phyloP scores from a whole-genome alignment of 2,888 invertebrate species.

The Caenorhabditis sulstoni region DNA sequence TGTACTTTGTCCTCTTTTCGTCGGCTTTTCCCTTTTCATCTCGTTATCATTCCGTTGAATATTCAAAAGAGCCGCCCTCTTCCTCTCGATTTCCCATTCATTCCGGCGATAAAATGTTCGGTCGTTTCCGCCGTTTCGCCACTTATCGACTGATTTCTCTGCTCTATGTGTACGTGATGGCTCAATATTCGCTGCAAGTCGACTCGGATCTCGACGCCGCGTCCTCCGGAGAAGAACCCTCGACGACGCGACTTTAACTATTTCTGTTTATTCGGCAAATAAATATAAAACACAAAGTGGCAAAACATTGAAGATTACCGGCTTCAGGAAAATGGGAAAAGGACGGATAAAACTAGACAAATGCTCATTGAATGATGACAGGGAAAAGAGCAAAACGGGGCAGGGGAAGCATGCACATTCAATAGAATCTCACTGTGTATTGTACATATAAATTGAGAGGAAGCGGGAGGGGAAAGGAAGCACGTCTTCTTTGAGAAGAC shows the following conservation, averaged over 20 bases:
- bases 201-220: constrained; percentile 36
- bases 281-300: constrained; percentile 26
- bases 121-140: constrained; percentile 41
- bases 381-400: constrained; percentile 6
- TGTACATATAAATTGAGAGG: constrained; percentile 13
- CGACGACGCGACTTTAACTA: background rate
- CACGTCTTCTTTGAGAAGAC: constrained; percentile 23
- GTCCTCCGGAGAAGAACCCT: background rate
- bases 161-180: constrained; percentile 33
- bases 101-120: constrained; percentile 22
- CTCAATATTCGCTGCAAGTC: constrained; percentile 41
- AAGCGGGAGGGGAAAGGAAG: background rate
- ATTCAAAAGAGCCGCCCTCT: constrained; percentile 5
- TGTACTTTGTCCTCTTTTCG: too few relatives aligned
- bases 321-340: constrained; percentile 14
- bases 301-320: constrained; percentile 24
- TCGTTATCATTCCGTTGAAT: constrained; percentile 1
- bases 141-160: constrained; percentile 42
- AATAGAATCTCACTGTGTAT: constrained; percentile 13
- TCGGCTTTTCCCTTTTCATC: too few relatives aligned
- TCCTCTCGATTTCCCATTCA: too few relatives aligned
- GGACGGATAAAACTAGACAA: constrained; percentile 25
- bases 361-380: constrained; percentile 18
- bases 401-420: background rate
- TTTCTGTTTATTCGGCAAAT: constrained; percentile 15